Evolutionary conservation across 2,888 invertebrate genomes (phyloP).

Genomic region (Melanargia galathea): DNA sequence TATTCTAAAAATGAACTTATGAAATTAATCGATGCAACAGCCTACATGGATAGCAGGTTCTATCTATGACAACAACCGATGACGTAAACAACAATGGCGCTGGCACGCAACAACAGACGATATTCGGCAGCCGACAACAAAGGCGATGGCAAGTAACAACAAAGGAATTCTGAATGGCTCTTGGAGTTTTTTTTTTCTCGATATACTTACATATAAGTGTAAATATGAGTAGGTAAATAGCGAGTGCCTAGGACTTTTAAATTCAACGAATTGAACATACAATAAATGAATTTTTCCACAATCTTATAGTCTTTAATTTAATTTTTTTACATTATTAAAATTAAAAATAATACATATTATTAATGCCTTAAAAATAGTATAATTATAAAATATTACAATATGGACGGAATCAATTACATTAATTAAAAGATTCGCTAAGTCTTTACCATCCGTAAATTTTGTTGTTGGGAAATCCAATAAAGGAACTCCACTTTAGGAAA

Average conservation of each 20-base stretch:
- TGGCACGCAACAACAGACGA: conserved; percentile 1
- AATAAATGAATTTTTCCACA: background rate
- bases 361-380: conserved; percentile 12
- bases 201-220: background rate
- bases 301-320: conserved; percentile 18
- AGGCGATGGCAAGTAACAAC: too few relatives aligned
- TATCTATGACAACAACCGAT: background rate
- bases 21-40: background rate
- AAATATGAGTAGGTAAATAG: conserved; percentile 2
- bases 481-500: background rate
- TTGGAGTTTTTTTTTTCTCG: too few relatives aligned
- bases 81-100: background rate
- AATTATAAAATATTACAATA: background rate
- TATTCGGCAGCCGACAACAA: too few relatives aligned
- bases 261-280: background rate
- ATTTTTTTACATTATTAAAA: conserved; percentile 15
- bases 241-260: background rate
- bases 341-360: conserved; percentile 2
- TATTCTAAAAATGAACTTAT: background rate
- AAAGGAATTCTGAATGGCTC: too few relatives aligned
- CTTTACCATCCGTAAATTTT: background rate
- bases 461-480: background rate
- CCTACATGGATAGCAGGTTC: background rate
- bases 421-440: background rate
- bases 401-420: conserved; percentile 17